phyloP scores from a whole-genome alignment of 2,888 invertebrate species.

The Notodonta dromedarius region DNA sequence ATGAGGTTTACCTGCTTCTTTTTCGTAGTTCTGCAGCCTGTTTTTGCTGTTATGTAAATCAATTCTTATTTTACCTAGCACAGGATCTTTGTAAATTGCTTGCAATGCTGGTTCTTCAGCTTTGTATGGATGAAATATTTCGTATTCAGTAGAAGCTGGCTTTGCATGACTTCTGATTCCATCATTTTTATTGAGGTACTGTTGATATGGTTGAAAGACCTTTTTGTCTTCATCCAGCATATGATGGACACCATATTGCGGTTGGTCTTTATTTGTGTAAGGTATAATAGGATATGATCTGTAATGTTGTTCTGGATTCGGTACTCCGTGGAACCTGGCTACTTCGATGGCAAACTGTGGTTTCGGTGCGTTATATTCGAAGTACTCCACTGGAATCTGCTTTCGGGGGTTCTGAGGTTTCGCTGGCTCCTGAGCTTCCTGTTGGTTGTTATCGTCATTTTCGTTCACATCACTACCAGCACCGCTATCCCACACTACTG shows the following conservation, averaged over 20 bases:
- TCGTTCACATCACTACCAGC: conserved; percentile 64
- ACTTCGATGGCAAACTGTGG: conserved; percentile 72
- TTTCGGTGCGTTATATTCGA: conserved; percentile 71
- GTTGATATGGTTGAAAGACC: conserved; percentile 58
- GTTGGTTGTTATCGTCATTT: conserved; percentile 36
- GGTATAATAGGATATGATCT: conserved; percentile 66
- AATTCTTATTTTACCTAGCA: conserved; percentile 62
- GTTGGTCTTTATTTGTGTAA: conserved; percentile 54
- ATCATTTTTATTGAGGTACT: conserved; percentile 53
- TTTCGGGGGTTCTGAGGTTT: conserved; percentile 37
- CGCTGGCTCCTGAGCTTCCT: conserved; percentile 43
- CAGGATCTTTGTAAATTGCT: conserved; percentile 68
- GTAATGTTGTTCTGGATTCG: conserved; percentile 65
- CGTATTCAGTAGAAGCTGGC: conserved; percentile 63
- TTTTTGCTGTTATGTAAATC: conserved; percentile 62
- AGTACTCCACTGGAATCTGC: conserved; percentile 64
- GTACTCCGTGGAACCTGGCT: conserved; percentile 70
- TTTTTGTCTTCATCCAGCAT: conserved; percentile 53
- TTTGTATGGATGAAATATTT: conserved; percentile 75
- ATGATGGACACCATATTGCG: conserved; percentile 64
- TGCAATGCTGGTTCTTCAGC: conserved; percentile 68
- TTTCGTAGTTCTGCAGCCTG: conserved; percentile 65
- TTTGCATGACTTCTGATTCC: conserved; percentile 38
- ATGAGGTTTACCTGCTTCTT: conserved; percentile 62
- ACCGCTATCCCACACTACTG: conserved; percentile 62